phyloP scores from a whole-genome alignment of 2,888 invertebrate genomes.

The Fragum whitleyi region DNA sequence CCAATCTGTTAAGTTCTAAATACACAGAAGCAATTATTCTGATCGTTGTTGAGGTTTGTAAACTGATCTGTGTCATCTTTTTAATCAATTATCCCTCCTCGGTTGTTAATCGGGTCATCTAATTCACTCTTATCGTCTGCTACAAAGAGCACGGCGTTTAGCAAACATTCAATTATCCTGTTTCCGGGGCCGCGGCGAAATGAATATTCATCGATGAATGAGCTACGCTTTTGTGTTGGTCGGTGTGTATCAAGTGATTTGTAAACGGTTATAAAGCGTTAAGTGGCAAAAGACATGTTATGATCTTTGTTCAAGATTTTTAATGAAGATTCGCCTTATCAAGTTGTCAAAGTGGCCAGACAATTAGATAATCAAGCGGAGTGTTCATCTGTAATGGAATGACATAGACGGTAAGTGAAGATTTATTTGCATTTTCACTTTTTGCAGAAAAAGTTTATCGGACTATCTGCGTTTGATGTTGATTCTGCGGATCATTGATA shows the following conservation, averaged over 20 bases:
- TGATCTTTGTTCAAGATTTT: slow-evolving; percentile 61
- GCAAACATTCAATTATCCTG: slow-evolving; percentile 54
- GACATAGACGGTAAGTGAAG: slow-evolving; percentile 50
- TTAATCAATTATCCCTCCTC: slow-evolving; percentile 18
- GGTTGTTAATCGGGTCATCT: slow-evolving; percentile 28
- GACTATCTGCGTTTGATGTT: slow-evolving; percentile 41
- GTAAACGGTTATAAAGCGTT: slow-evolving; percentile 65
- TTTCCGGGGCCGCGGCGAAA: slow-evolving; percentile 55
- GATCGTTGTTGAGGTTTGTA: not conserved
- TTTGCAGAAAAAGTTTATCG: slow-evolving; percentile 10
- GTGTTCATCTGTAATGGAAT: slow-evolving; percentile 17
- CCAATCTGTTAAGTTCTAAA: not conserved
- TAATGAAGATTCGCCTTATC: slow-evolving; percentile 26
- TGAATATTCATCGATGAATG: slow-evolving; percentile 68
- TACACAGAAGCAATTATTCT: not conserved
- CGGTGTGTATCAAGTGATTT: slow-evolving; percentile 66
- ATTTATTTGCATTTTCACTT: slow-evolving; percentile 44
- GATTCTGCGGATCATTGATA: slow-evolving; percentile 57
- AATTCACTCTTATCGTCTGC: slow-evolving; percentile 27
- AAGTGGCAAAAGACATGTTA: slow-evolving; percentile 67
- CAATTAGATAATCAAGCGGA: not conserved
- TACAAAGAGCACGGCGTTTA: slow-evolving; percentile 29
- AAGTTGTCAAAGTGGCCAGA: slow-evolving; percentile 2
- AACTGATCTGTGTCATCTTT: slow-evolving; percentile 8
- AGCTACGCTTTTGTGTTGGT: slow-evolving; percentile 58